Evolutionary conservation across 2,888 invertebrate genomes (phyloP).

Genomic region (Drosophila anomelani): DNA sequence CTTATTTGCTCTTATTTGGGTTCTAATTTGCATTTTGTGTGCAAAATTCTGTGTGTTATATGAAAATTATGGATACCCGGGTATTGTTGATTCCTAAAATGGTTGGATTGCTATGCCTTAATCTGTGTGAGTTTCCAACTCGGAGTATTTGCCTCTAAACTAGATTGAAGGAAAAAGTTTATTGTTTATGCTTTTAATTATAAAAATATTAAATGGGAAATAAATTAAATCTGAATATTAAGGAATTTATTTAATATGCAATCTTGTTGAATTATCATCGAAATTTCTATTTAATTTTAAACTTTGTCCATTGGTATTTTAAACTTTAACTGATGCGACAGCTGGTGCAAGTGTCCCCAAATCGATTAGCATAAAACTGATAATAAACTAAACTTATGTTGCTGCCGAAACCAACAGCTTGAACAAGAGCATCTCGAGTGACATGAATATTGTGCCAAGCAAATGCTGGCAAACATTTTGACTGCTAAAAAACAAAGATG

Average conservation of each 20-base stretch:
- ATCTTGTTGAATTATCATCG: too few species aligned
- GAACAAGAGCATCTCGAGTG: conserved; percentile 11
- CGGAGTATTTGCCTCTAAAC: neutral
- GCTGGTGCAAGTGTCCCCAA: conserved; percentile 24
- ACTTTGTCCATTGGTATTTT: conserved; percentile 1
- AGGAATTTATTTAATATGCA: neutral
- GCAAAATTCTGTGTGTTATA: conserved; percentile 14
- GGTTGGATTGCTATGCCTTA: conserved; percentile 5
- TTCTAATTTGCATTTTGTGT: conserved; percentile 16
- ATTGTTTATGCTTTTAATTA: neutral
- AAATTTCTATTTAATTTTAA: neutral
- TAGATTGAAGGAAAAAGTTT: neutral
- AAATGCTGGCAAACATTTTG: conserved; percentile 22
- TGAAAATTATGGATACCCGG: conserved; percentile 23
- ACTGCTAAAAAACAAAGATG: conserved; percentile 19
- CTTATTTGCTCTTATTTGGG: neutral
- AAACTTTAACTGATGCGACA: conserved; percentile 6
- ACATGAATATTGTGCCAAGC: conserved; percentile 12
- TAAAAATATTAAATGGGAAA: neutral
- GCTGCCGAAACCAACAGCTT: conserved; percentile 29
- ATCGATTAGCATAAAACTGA: conserved; percentile 47
- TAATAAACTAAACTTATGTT: conserved; percentile 35
- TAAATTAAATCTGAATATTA: neutral
- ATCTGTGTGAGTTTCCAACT: conserved; percentile 6
- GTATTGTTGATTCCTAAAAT: conserved; percentile 20